Percentiles rank a stretch among this genome's conserved stretches.
Evolutionary conservation across 2,797 vertebrate species (phyloP).

Genomic region (Fratercula arctica): DNA sequence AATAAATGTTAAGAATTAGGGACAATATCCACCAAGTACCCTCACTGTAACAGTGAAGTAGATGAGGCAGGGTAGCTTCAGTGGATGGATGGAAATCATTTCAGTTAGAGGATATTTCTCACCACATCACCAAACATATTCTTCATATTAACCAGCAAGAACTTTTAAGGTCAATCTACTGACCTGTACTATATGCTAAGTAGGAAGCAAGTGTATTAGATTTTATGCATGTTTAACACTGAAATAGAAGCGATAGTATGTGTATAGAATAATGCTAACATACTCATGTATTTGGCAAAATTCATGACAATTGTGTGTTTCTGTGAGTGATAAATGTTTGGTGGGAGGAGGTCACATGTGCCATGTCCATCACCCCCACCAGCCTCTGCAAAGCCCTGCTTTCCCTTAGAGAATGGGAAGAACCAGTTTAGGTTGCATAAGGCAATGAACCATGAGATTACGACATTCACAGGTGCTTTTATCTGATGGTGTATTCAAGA

Average conservation of each 20-base stretch:
- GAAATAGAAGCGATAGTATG: background rate
- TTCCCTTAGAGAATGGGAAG: background rate
- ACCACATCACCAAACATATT: background rate
- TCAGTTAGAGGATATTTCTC: background rate
- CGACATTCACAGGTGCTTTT: background rate
- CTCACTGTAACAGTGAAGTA: background rate
- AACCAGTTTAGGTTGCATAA: background rate
- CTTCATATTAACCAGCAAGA: background rate
- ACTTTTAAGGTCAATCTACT: background rate
- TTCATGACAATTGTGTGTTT: background rate
- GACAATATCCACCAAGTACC: background rate
- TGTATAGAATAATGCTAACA: background rate
- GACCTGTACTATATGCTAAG: background rate
- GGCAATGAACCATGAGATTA: background rate
- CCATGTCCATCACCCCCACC: fast-evolving
- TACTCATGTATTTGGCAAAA: background rate
- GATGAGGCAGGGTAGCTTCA: background rate
- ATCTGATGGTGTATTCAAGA: background rate
- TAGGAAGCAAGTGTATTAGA: background rate
- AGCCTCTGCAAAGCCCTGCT: background rate
- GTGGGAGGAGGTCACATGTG: background rate
- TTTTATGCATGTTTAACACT: background rate
- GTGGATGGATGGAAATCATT: background rate
- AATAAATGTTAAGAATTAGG: background rate
- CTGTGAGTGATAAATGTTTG: background rate